phyloP scores from a whole-genome alignment of 2,113 vertebrate genomes.

The Artemisiospiza belli region DNA sequence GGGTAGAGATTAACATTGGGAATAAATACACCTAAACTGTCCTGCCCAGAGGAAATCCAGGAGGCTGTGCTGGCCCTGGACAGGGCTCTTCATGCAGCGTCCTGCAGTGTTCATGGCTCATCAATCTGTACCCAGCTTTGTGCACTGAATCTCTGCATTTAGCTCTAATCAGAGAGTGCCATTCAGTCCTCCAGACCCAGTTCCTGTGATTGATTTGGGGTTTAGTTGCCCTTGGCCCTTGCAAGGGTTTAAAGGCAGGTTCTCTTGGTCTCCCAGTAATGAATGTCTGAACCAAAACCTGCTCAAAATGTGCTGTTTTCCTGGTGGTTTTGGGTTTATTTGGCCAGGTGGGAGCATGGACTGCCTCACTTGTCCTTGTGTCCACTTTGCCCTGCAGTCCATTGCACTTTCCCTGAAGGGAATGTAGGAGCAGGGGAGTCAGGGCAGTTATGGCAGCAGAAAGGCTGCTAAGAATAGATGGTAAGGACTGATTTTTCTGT shows the following conservation, averaged over 20 bases:
- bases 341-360: neutral
- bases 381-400: neutral
- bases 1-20: neutral
- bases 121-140: neutral
- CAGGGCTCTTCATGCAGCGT: neutral
- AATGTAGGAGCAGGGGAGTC: neutral
- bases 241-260: neutral
- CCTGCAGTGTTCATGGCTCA: neutral
- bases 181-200: neutral
- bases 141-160: neutral
- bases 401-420: neutral
- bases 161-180: neutral
- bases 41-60: neutral
- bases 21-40: neutral
- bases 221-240: neutral
- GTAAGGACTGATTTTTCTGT: conserved; percentile 23
- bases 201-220: neutral
- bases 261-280: neutral
- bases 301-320: neutral
- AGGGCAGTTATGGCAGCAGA: conserved; percentile 3
- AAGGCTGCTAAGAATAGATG: conserved; percentile 26
- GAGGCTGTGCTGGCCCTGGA: neutral
- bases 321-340: neutral
- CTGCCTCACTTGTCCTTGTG: neutral
- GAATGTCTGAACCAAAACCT: neutral